Evolutionary conservation across 37 sponge, comb jelly and placozoan species (phyloP), one percentile per base, ranked within the genome.

Genomic region (Chondrilla cf. caribensis): DNA sequence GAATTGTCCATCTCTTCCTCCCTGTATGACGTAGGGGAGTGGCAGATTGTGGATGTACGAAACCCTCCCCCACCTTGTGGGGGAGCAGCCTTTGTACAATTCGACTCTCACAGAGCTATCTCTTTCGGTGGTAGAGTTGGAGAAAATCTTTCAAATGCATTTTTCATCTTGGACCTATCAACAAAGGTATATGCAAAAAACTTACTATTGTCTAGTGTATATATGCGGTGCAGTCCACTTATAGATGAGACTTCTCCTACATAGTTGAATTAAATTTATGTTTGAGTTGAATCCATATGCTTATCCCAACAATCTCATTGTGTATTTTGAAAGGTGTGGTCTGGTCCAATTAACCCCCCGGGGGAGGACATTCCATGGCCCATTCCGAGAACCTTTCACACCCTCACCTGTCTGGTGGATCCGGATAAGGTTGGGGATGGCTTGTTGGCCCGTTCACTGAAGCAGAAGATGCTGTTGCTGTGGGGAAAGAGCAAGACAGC

Each of bases 301-400:
- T 17, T 55, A 19, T 17, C 11, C 57, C 11, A 55, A 55, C 11
- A 17, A 11, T 55, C 17, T 55, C 57, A 55, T 17, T 55, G 57
- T 55, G 57, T 55, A 55, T 55, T 55, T 55, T 11, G 11, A 47
- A 14, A 47, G 51, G 51, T 47, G 11, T 47, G 51, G 51, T 47
- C 51, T 6, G 51, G 11, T 47, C 51, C 51, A 6, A 47, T 47
- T 11, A 47, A 11, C 6, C 51, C 51, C 51, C 64, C 64, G 29
- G 76, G 44, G 38, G 76, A 39, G 43, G 35, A 67, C 28, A 32
- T 67, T 3, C 76, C 76, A 3, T 73, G 76, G 76, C 76, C 76
- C 0, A 22, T 39, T 73, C 76, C 76, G 36, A 37, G 76, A 37
- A 73, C 76, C 1, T 73, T 73, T 38, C 76, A 73, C 76, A n/a